Evolutionary conservation across 2,888 invertebrate species (phyloP).

Genomic region (Junonia oenone): DNA sequence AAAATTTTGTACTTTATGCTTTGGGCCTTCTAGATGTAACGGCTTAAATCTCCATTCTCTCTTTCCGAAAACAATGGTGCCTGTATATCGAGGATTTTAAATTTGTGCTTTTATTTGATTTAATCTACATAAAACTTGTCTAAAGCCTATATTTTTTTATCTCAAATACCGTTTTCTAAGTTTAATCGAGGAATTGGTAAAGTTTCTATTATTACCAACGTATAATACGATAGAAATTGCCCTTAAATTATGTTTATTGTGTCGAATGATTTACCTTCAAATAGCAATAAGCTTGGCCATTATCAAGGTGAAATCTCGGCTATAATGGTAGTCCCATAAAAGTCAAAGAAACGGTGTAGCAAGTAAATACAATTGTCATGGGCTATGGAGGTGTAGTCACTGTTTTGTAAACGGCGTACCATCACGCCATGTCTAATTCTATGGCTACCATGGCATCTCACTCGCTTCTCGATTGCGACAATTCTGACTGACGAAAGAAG

Average conservation of each 20-base stretch:
- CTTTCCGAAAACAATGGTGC: too few relatives aligned
- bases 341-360: not conserved
- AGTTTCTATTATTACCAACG: not conserved
- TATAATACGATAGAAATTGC: not conserved
- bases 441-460: not conserved
- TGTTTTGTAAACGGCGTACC: slow-evolving; percentile 2
- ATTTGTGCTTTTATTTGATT: too few relatives aligned
- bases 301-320: slow-evolving; percentile 10
- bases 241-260: slow-evolving; percentile 10
- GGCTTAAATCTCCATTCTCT: too few relatives aligned
- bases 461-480: not conserved
- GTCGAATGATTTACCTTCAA: slow-evolving; percentile 2
- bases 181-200: too few relatives aligned
- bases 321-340: not conserved
- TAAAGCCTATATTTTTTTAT: too few relatives aligned
- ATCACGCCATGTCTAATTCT: slow-evolving; percentile 6
- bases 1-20: too few relatives aligned
- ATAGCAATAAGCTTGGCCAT: slow-evolving; percentile 6
- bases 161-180: too few relatives aligned
- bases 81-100: too few relatives aligned
- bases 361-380: slow-evolving; percentile 14
- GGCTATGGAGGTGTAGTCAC: slow-evolving; percentile 5
- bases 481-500: too few relatives aligned
- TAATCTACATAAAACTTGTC: too few relatives aligned
- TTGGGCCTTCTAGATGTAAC: too few relatives aligned